These are phyloP conservation scores for Araneus ventricosus DNA, from an alignment of 1,140 invertebrate species.

Conservation along the genomic window DNA sequence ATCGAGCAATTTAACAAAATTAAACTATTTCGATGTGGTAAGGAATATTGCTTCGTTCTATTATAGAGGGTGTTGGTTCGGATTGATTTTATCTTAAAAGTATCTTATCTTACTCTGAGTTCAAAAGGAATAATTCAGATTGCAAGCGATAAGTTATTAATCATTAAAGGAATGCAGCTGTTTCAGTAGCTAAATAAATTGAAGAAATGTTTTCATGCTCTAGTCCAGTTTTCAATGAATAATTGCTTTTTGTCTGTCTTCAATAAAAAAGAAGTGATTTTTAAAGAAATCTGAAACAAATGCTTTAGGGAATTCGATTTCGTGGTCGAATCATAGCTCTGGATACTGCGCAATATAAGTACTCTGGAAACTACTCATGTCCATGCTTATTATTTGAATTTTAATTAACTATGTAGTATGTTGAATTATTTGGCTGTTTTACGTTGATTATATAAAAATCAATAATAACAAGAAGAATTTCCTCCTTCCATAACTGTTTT, in stretches of 20 bases:
- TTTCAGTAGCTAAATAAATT: background rate
- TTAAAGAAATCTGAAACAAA: too few relatives aligned
- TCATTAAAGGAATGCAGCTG: background rate
- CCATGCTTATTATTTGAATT: too few relatives aligned
- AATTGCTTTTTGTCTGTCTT: background rate
- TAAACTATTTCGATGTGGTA: background rate
- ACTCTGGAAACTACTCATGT: too few relatives aligned
- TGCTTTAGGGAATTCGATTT: too few relatives aligned
- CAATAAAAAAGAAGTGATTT: too few relatives aligned
- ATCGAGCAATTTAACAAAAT: slow-evolving; percentile 26
- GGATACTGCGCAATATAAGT: too few relatives aligned
- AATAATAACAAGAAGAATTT: too few relatives aligned
- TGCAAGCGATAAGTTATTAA: slow-evolving; percentile 1
- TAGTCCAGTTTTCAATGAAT: background rate
- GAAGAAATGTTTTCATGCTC: background rate
- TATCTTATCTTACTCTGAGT: background rate
- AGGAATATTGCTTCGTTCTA: background rate
- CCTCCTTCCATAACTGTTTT: too few relatives aligned
- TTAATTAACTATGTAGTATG: too few relatives aligned
- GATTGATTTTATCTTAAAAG: background rate
- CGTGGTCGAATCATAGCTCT: too few relatives aligned
- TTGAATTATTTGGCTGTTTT: too few relatives aligned
- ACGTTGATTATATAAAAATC: too few relatives aligned
- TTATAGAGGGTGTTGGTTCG: background rate
- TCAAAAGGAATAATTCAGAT: background rate